Evolutionary conservation across 2,888 invertebrate species (phyloP).

Genomic region (Drosophila formosana): DNA sequence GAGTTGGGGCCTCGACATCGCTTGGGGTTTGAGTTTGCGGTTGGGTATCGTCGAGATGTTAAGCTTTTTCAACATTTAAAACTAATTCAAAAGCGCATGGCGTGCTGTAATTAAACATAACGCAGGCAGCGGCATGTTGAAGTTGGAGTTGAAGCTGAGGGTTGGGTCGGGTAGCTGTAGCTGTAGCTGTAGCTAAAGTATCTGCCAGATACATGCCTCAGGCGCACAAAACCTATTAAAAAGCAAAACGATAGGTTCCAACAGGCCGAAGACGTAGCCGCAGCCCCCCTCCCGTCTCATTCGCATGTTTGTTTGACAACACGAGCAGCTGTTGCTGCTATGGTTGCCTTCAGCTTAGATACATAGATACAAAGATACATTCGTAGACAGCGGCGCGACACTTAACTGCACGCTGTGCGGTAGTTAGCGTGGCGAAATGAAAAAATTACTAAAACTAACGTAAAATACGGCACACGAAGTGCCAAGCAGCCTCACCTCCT

Average conservation of each 20-base stretch:
- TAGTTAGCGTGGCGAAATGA: conserved; percentile 74
- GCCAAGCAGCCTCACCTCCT: neutral
- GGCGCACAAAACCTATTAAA: conserved; percentile 74
- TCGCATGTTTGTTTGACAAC: conserved; percentile 54
- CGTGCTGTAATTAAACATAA: conserved; percentile 72
- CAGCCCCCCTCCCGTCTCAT: conserved; percentile 37
- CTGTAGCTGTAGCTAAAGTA: conserved; percentile 50
- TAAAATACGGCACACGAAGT: conserved; percentile 59
- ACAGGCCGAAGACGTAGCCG: conserved; percentile 31
- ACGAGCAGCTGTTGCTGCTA: conserved; percentile 32
- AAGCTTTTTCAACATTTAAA: conserved; percentile 63
- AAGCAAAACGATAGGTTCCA: conserved; percentile 65
- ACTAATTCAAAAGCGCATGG: conserved; percentile 72
- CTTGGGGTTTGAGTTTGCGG: conserved; percentile 10
- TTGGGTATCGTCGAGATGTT: conserved; percentile 14
- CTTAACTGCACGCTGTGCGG: conserved; percentile 76
- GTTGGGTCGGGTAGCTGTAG: conserved; percentile 2
- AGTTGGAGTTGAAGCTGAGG: neutral
- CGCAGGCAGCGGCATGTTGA: conserved; percentile 27
- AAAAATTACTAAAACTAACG: conserved; percentile 70
- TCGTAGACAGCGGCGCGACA: conserved; percentile 54
- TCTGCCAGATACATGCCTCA: conserved; percentile 64
- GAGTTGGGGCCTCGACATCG: conserved; percentile 1
- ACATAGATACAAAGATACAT: conserved; percentile 39
- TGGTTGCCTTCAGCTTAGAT: conserved; percentile 36